Evolutionary conservation across 2,113 vertebrate genomes (phyloP).

Genomic region (Egretta garzetta): DNA sequence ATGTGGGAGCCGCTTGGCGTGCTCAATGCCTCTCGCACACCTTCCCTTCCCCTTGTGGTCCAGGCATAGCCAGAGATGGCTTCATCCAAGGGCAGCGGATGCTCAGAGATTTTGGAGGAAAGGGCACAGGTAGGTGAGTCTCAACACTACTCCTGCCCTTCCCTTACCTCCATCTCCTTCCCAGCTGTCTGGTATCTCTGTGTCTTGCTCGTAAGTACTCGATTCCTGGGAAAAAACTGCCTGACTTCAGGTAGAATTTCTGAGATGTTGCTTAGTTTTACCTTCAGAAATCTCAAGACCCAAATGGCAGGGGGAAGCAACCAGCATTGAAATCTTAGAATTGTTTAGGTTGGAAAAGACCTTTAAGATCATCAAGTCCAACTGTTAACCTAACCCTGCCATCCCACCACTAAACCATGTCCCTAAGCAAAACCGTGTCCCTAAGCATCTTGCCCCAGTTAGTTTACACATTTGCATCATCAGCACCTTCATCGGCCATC

Average conservation of each 20-base stretch:
- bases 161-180: neutral
- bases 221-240: neutral
- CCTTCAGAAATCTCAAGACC: neutral
- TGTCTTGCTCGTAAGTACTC: neutral
- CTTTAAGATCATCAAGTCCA: too few relatives aligned
- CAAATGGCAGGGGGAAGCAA: neutral
- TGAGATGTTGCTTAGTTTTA: neutral
- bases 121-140: neutral
- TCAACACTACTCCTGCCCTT: neutral
- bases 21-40: fast-evolving
- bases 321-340: neutral
- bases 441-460: neutral
- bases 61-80: fast-evolving
- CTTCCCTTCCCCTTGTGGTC: neutral
- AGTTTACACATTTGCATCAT: neutral
- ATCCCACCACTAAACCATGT: too few relatives aligned
- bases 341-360: too few relatives aligned
- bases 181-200: neutral
- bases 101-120: neutral
- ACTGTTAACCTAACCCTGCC: too few relatives aligned
- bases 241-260: neutral
- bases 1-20: fast-evolving
- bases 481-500: neutral
- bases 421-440: too few relatives aligned
- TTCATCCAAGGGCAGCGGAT: neutral